These are phyloP conservation scores for Volucella bombylans DNA, from an alignment of 2,888 invertebrate genomes.

Conservation along the genomic window DNA sequence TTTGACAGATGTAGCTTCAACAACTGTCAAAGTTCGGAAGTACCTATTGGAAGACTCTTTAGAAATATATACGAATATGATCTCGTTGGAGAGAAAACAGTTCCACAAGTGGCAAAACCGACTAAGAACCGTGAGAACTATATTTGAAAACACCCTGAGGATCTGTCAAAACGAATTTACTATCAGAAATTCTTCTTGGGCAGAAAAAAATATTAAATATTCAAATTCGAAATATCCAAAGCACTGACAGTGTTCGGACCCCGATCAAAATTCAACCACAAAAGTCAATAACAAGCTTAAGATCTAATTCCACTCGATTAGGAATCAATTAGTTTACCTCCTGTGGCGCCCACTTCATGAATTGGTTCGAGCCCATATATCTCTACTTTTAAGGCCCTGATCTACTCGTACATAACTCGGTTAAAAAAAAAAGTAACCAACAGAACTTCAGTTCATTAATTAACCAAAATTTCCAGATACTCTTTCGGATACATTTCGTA, in stretches of 20 bases:
- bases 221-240: neutral
- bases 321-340: constrained; percentile 72
- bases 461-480: constrained; percentile 34
- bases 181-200: neutral
- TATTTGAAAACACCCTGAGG: neutral
- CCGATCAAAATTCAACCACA: constrained; percentile 46
- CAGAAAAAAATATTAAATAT: constrained; percentile 8
- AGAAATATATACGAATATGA: too few relatives aligned
- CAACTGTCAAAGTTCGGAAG: too few relatives aligned
- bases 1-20: too few relatives aligned
- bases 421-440: neutral
- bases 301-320: constrained; percentile 63
- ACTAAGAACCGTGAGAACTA: constrained; percentile 17
- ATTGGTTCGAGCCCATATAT: constrained; percentile 60
- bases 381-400: constrained; percentile 30
- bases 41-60: too few relatives aligned
- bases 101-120: neutral
- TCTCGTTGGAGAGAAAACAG: too few relatives aligned
- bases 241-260: constrained; percentile 27
- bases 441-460: constrained; percentile 23
- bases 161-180: constrained; percentile 1
- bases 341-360: constrained; percentile 66
- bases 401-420: constrained; percentile 40
- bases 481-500: constrained; percentile 46
- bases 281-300: constrained; percentile 53